phyloP scores from a whole-genome alignment of 2,888 invertebrate species.

The Sipha maydis region DNA sequence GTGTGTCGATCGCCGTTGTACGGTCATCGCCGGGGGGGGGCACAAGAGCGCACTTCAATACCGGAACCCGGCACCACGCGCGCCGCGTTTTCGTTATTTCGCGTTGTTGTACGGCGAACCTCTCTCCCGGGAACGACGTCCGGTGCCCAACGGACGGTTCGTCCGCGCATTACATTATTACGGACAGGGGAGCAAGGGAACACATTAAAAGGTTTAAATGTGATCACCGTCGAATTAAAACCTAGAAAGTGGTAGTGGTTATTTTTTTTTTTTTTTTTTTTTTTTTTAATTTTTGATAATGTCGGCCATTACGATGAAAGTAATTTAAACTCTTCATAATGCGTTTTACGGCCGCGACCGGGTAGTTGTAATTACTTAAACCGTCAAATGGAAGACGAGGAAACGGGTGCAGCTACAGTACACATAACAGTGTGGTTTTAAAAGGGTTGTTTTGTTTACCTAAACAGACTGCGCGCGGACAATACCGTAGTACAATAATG shows the following conservation, averaged over 20 bases:
- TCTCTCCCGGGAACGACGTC: too few relatives aligned
- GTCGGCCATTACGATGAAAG: constrained; percentile 22
- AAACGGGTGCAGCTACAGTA: background rate
- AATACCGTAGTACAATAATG: background rate
- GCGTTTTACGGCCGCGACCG: constrained; percentile 20
- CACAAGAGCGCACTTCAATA: too few relatives aligned
- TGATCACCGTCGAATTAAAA: constrained; percentile 38
- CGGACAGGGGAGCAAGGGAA: background rate
- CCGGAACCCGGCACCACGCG: too few relatives aligned
- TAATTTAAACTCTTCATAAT: constrained; percentile 53
- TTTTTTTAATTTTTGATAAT: constrained; percentile 49
- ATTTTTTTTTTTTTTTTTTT: background rate
- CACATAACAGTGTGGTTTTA: constrained; percentile 39
- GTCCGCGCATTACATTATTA: background rate
- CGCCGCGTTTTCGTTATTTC: too few relatives aligned
- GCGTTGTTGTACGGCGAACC: too few relatives aligned
- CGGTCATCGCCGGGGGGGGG: too few relatives aligned
- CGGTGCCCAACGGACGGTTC: too few relatives aligned
- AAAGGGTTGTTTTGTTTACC: constrained; percentile 59
- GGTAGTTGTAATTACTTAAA: constrained; percentile 55
- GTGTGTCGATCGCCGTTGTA: too few relatives aligned
- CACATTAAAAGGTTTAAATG: constrained; percentile 21
- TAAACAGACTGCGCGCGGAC: constrained; percentile 30
- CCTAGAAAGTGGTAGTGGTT: background rate
- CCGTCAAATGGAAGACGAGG: constrained; percentile 37